Percentiles rank a stretch among this genome's conserved stretches.
These are phyloP conservation scores for Yponomeuta plumbellus DNA, from an alignment of 2,888 invertebrate genomes.

Conservation along the genomic window DNA sequence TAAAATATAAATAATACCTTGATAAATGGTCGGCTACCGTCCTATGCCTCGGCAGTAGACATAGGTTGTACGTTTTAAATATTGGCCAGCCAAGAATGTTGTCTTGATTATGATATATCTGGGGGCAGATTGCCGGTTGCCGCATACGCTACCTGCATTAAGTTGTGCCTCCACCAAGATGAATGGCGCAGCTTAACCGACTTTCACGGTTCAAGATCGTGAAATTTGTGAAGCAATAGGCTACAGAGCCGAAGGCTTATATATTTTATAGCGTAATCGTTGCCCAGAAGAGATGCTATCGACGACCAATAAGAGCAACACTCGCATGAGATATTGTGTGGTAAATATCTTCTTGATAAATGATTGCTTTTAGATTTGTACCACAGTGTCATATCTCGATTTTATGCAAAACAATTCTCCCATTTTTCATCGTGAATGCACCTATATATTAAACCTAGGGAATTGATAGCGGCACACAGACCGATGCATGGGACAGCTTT, in stretches of 20 bases:
- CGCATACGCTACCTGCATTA: constrained; percentile 11
- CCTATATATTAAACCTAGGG: not conserved
- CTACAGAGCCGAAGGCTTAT: not conserved
- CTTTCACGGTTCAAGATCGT: constrained; percentile 13
- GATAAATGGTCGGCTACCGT: constrained; percentile 32
- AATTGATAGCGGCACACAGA: constrained; percentile 1
- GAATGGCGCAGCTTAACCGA: constrained; percentile 13
- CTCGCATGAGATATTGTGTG: constrained; percentile 10
- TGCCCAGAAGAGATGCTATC: constrained; percentile 7
- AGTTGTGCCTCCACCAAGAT: constrained; percentile 13
- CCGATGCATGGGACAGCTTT: constrained; percentile 31
- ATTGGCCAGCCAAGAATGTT: constrained; percentile 36
- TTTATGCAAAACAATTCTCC: constrained; percentile 7
- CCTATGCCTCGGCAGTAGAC: constrained; percentile 23
- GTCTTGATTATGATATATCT: constrained; percentile 47
- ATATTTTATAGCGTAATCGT: constrained; percentile 10
- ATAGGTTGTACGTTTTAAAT: constrained; percentile 30
- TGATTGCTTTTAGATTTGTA: constrained; percentile 8
- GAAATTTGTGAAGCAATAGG: constrained; percentile 10
- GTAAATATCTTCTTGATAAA: constrained; percentile 9
- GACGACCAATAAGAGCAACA: constrained; percentile 1
- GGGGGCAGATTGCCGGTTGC: constrained; percentile 31
- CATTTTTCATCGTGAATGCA: constrained; percentile 11
- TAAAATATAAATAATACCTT: constrained; percentile 15
- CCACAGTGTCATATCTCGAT: constrained; percentile 8